Conservation (phyloP, 1,140 invertebrate species). For the Drosophila melanica region DNA sequence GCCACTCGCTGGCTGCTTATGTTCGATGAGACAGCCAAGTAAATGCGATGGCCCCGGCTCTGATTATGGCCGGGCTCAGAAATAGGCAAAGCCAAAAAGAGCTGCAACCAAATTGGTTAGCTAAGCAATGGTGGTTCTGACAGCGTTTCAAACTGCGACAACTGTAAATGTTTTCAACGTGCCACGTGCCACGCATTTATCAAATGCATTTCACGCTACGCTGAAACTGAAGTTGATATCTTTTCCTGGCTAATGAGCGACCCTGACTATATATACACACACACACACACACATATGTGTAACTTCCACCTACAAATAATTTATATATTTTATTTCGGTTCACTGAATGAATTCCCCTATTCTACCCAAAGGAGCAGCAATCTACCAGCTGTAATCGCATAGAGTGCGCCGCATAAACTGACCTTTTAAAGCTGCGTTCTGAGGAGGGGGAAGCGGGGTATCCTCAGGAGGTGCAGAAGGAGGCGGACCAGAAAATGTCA, state of each 20-base stretch:
- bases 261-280: conserved; percentile 38
- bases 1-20: conserved; percentile 3
- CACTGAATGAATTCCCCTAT: conserved; percentile 16
- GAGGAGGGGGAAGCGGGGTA: too few relatives aligned
- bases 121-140: conserved; percentile 30
- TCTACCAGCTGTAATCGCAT: conserved; percentile 17
- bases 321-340: conserved; percentile 49
- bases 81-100: conserved; percentile 14
- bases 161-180: conserved; percentile 14
- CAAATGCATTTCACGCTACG: conserved; percentile 60
- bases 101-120: conserved; percentile 22
- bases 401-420: conserved; percentile 30
- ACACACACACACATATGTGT: background rate
- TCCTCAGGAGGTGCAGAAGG: background rate
- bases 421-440: conserved; percentile 40
- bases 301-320: conserved; percentile 39
- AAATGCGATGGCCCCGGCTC: conserved; percentile 11
- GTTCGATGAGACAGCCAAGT: conserved; percentile 19
- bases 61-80: conserved; percentile 26
- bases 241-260: conserved; percentile 34
- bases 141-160: conserved; percentile 16
- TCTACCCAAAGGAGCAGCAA: background rate
- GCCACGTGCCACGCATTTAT: conserved; percentile 61
- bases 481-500: conserved; percentile 32
- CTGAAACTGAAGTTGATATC: conserved; percentile 28